A percentile compares a stretch with the other conserved stretches of the same genome.
These are phyloP conservation scores for Mastomys natalensis DNA, from an alignment of 2,113 vertebrate species.

Conservation along the genomic window DNA sequence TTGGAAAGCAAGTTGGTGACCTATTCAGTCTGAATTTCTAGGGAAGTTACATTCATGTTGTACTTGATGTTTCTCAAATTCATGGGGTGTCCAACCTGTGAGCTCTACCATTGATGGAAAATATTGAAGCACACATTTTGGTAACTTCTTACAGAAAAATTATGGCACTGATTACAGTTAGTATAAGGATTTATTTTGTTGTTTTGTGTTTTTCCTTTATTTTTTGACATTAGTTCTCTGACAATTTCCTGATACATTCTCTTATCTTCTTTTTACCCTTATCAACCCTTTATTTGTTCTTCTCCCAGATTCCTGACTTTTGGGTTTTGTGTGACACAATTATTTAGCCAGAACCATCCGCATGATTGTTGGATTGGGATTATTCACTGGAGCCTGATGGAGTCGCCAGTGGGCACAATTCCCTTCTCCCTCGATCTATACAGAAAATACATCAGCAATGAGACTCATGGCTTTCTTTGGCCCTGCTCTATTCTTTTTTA, in stretches of 20 bases:
- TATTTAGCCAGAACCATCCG: neutral
- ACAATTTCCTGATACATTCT: neutral
- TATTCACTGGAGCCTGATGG: neutral
- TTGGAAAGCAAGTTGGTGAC: conserved; percentile 63
- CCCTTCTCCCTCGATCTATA: neutral
- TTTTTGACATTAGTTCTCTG: neutral
- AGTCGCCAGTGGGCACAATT: neutral
- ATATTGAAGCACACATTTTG: neutral
- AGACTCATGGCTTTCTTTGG: neutral
- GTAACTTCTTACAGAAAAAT: neutral
- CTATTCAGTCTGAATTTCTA: conserved; percentile 23
- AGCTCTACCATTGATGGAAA: conserved; percentile 2
- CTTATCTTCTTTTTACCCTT: neutral
- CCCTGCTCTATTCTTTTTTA: neutral
- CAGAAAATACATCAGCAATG: neutral
- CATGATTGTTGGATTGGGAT: no score
- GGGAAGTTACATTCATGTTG: neutral
- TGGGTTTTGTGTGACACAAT: neutral
- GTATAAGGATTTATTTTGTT: neutral
- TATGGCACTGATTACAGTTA: neutral
- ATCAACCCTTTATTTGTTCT: neutral
- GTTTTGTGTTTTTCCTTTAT: neutral
- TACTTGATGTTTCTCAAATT: conserved; percentile 14
- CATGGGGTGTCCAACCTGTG: neutral
- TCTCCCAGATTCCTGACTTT: neutral